phyloP scores from a whole-genome alignment of 1,140 invertebrate genomes.

The Drosophila obscura region DNA sequence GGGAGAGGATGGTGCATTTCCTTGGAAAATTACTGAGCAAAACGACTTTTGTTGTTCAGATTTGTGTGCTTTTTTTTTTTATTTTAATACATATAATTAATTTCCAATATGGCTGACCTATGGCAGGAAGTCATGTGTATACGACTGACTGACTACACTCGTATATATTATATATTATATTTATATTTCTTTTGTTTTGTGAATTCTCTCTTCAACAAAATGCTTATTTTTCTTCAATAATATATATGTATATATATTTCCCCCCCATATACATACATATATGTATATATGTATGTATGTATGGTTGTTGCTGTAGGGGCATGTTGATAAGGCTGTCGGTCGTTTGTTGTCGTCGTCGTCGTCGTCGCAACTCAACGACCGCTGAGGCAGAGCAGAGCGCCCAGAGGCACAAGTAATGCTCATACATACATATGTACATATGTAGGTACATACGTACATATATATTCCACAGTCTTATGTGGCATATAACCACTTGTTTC shows the following conservation, averaged over 20 bases:
- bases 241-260: slow-evolving; percentile 28
- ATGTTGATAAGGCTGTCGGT: slow-evolving; percentile 60
- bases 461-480: slow-evolving; percentile 12
- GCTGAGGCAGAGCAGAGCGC: slow-evolving; percentile 2
- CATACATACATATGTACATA: slow-evolving; percentile 9
- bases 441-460: background rate
- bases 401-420: slow-evolving; percentile 34
- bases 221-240: slow-evolving; percentile 57
- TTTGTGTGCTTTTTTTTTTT: background rate
- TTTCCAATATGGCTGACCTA: slow-evolving; percentile 58
- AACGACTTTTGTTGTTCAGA: slow-evolving; percentile 28
- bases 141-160: background rate
- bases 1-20: slow-evolving; percentile 21
- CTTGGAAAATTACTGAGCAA: slow-evolving; percentile 45
- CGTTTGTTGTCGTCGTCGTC: slow-evolving; percentile 35
- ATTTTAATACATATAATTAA: slow-evolving; percentile 33
- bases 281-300: slow-evolving; percentile 22
- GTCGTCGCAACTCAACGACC: slow-evolving; percentile 58
- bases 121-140: slow-evolving; percentile 56
- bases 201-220: slow-evolving; percentile 63
- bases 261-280: slow-evolving; percentile 23
- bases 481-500: slow-evolving; percentile 60
- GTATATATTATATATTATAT: slow-evolving; percentile 32
- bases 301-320: slow-evolving; percentile 52
- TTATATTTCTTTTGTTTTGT: slow-evolving; percentile 76